Conservation (phyloP, 2,888 invertebrate species). For the Leptinotarsa peninsularis region DNA sequence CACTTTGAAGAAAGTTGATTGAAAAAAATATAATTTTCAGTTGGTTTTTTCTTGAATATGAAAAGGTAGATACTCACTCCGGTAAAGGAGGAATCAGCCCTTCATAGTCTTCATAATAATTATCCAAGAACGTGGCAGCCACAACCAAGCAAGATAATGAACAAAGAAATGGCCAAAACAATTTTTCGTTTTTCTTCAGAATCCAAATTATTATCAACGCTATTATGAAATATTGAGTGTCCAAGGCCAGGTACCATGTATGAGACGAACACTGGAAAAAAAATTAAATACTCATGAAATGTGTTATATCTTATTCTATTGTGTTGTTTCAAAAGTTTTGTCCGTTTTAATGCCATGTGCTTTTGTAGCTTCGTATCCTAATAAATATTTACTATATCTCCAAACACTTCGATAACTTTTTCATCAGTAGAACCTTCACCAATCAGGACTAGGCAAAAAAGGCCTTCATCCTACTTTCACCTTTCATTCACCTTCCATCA, state of each 20-base stretch:
- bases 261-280: slow-evolving; percentile 28
- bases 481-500: too few species aligned
- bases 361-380: too few species aligned
- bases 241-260: slow-evolving; percentile 60
- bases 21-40: background rate
- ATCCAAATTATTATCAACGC: slow-evolving; percentile 53
- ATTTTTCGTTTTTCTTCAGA: slow-evolving; percentile 43
- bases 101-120: slow-evolving; percentile 30
- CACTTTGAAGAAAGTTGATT: too few species aligned
- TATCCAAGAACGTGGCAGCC: slow-evolving; percentile 16
- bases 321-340: too few species aligned
- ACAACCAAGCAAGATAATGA: slow-evolving; percentile 10
- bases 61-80: slow-evolving; percentile 44
- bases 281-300: background rate
- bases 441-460: too few species aligned
- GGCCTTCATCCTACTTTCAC: too few species aligned
- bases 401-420: too few species aligned
- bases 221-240: slow-evolving; percentile 58
- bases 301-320: too few species aligned
- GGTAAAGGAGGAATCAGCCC: slow-evolving; percentile 36
- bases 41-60: background rate
- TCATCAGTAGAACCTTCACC: too few species aligned
- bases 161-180: slow-evolving; percentile 28
- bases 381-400: too few species aligned
- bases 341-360: too few species aligned